Percentiles rank a stretch among this genome's conserved stretches.
Conservation (phyloP, 1,140 invertebrate species). For the Helicoverpa zea region DNA sequence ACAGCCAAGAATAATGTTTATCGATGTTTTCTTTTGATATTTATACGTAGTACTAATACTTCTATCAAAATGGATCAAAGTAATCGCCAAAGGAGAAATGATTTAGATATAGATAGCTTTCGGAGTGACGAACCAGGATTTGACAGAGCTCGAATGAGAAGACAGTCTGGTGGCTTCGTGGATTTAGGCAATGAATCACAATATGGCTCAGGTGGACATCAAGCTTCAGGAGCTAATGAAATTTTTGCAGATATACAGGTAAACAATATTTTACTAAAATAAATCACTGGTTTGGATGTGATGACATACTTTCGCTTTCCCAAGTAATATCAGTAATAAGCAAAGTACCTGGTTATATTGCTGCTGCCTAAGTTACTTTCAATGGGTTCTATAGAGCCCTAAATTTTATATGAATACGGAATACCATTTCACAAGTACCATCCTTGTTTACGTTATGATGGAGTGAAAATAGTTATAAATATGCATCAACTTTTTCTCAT, state of each 20-base stretch:
- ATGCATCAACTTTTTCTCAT: too few relatives aligned
- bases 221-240: constrained; percentile 94
- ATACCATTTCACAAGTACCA: too few relatives aligned
- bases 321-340: not conserved
- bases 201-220: constrained; percentile 92
- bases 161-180: constrained; percentile 89
- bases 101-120: constrained; percentile 81
- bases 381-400: too few relatives aligned
- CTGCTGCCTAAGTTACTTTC: not conserved
- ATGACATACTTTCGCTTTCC: not conserved
- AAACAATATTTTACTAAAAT: not conserved
- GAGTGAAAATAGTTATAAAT: too few relatives aligned
- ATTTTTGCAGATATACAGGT: constrained; percentile 95
- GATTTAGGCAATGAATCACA: constrained; percentile 91
- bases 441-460: too few relatives aligned
- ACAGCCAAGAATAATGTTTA: constrained; percentile 15
- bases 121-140: constrained; percentile 76
- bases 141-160: constrained; percentile 80
- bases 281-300: not conserved
- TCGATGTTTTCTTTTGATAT: constrained; percentile 31
- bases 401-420: too few relatives aligned
- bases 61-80: constrained; percentile 75
- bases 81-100: constrained; percentile 71
- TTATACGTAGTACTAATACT: constrained; percentile 18
- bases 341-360: not conserved